Conservation (phyloP, 2,113 vertebrate species). For the Solenodon paradoxus region DNA sequence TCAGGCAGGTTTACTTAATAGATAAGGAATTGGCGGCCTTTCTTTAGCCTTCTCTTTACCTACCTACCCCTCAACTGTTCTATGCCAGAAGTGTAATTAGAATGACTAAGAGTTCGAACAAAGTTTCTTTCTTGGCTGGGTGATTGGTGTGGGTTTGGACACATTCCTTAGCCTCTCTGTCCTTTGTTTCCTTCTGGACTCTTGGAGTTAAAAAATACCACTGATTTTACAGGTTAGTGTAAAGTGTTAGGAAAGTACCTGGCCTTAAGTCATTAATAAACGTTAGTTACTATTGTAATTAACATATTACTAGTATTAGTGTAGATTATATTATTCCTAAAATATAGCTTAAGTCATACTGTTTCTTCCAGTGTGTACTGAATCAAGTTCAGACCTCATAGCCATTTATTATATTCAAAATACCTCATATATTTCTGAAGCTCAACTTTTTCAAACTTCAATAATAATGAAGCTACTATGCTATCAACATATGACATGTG, state of each 20-base stretch:
- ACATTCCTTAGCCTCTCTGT: not conserved
- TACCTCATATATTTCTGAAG: not conserved
- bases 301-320: not conserved
- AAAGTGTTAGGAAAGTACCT: not conserved
- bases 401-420: not conserved
- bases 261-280: not conserved
- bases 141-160: not conserved
- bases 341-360: not conserved
- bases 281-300: not conserved
- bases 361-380: not conserved
- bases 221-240: not conserved
- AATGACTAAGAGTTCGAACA: not conserved
- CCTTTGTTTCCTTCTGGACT: not conserved
- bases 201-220: not conserved
- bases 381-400: not conserved
- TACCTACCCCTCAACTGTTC: rapidly evolving
- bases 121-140: not conserved
- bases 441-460: not conserved
- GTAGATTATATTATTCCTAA: not conserved
- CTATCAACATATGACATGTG: no score
- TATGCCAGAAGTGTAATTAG: not conserved
- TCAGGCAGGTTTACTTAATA: not conserved
- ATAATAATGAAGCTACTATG: not conserved
- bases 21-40: not conserved
- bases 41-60: not conserved